phyloP scores from a whole-genome alignment of 2,113 vertebrate species.

The Lanius collurio region DNA sequence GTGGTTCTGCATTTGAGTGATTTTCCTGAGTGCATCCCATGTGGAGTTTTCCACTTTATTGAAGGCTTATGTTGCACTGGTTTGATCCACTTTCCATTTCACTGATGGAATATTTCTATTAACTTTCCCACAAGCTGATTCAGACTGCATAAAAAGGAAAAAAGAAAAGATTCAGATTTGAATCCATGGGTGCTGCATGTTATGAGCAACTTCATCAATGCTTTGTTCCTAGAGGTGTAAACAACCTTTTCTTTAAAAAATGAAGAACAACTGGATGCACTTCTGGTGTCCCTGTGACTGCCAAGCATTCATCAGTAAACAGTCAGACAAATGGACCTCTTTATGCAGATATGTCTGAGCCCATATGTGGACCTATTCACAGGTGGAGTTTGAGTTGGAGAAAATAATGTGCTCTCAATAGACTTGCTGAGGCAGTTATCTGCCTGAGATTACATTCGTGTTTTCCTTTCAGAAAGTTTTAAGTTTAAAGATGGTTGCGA shows the following conservation, averaged over 20 bases:
- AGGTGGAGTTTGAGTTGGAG: neutral
- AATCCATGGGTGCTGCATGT: neutral
- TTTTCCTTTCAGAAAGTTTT: neutral
- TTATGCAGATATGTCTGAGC: neutral
- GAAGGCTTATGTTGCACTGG: neutral
- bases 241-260: neutral
- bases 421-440: neutral
- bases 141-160: neutral
- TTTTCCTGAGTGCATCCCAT: neutral
- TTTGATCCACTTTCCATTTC: conserved; percentile 5
- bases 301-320: neutral
- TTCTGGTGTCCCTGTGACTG: neutral
- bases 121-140: neutral
- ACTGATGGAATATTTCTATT: neutral
- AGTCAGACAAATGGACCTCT: neutral
- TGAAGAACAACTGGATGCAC: neutral
- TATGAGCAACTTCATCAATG: neutral
- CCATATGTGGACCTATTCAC: accelerated
- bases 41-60: neutral
- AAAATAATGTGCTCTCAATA: neutral
- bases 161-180: neutral
- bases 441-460: neutral
- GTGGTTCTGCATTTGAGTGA: neutral
- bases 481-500: neutral
- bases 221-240: neutral